Percentiles rank a stretch among this genome's conserved stretches.
These are phyloP conservation scores for Trachemys scripta DNA, from an alignment of 2,113 vertebrate species.

Conservation along the genomic window DNA sequence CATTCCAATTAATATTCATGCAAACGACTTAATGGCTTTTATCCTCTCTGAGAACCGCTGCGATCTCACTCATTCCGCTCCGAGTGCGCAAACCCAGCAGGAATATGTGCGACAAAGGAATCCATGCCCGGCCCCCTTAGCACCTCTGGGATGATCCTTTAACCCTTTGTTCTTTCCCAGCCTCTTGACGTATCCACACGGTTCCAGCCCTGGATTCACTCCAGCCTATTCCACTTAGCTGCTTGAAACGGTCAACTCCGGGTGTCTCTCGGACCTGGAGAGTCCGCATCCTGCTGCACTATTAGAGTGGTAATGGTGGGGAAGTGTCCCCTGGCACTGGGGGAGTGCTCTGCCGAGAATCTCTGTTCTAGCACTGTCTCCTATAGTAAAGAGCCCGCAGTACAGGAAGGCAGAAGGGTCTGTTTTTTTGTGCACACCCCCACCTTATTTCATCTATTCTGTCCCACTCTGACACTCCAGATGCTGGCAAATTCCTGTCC, in stretches of 20 bases:
- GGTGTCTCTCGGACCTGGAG: too few relatives aligned
- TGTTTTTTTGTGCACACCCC: too few relatives aligned
- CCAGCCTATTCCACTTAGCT: not conserved
- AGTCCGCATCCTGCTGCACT: rapidly evolving
- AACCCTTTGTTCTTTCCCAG: not conserved
- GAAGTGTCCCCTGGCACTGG: rapidly evolving
- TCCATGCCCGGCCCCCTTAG: not conserved
- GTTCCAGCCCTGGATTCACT: too few relatives aligned
- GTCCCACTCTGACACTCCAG: not conserved
- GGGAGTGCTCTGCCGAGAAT: not conserved
- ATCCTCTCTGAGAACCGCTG: not conserved
- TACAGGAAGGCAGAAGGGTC: too few relatives aligned
- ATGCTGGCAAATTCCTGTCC: too few relatives aligned
- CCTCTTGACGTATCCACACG: not conserved
- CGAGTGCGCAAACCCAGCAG: not conserved
- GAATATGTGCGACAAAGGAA: conserved; percentile 38
- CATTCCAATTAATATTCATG: conserved; percentile 53
- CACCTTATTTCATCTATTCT: not conserved
- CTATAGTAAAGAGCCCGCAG: too few relatives aligned
- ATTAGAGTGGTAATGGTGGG: rapidly evolving
- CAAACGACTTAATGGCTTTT: conserved; percentile 30
- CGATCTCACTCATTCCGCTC: not conserved
- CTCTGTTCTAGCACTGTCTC: too few relatives aligned
- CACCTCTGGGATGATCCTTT: not conserved
- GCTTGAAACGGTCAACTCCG: not conserved